Conservation (phyloP, 2,113 vertebrate species). For the Serinus canaria region DNA sequence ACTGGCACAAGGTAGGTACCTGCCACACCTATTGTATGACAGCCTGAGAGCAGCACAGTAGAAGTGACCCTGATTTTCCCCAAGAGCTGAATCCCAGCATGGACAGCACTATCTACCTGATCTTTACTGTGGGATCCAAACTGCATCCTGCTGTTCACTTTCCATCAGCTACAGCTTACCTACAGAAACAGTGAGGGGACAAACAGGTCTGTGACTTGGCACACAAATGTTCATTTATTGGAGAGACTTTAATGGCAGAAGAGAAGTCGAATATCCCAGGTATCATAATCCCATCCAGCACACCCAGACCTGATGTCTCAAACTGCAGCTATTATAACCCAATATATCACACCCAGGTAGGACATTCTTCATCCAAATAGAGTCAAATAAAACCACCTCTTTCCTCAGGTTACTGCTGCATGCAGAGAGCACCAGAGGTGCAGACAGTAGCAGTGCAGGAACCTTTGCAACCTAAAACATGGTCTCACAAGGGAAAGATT, state of each 20-base stretch:
- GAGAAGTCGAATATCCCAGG: not conserved
- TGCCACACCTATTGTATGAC: not conserved
- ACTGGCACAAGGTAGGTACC: not conserved
- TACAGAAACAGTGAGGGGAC: not conserved
- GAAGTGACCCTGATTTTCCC: not conserved
- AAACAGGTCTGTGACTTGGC: not conserved
- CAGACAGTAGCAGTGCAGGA: not conserved
- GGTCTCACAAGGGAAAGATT: not conserved
- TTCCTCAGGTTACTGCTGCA: not conserved
- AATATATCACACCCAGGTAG: not conserved
- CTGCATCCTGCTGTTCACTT: not conserved
- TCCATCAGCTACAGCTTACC: not conserved
- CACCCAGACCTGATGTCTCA: not conserved
- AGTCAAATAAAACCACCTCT: not conserved
- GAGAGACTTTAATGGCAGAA: not conserved
- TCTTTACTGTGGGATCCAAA: not conserved
- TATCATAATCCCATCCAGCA: not conserved
- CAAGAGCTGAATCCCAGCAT: not conserved
- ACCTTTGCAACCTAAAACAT: not conserved
- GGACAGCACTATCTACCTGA: not conserved
- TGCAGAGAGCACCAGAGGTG: not conserved
- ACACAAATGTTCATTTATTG: not conserved
- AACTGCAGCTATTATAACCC: not conserved
- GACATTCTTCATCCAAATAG: not conserved
- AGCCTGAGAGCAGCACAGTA: not conserved